phyloP scores from a whole-genome alignment of 1,140 invertebrate genomes.

The Orchesella cincta region DNA sequence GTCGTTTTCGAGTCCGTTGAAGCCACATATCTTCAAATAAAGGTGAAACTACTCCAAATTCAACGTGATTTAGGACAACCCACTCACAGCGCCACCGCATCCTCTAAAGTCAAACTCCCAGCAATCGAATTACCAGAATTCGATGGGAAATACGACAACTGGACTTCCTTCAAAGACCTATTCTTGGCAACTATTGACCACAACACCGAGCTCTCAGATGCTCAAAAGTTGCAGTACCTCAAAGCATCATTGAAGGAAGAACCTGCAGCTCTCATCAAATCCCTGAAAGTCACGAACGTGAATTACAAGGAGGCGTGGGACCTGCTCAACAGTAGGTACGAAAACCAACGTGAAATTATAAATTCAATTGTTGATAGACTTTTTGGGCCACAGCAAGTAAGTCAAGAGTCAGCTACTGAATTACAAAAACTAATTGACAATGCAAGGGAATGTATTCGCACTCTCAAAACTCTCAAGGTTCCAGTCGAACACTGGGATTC shows the following conservation, averaged over 20 bases:
- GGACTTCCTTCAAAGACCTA: slow-evolving; percentile 32
- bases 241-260: slow-evolving; percentile 26
- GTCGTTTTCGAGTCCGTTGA: too few relatives aligned
- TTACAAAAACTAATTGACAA: neutral
- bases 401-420: neutral
- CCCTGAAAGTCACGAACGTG: slow-evolving; percentile 43
- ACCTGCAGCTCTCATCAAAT: slow-evolving; percentile 29
- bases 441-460: neutral
- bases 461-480: neutral
- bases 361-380: neutral
- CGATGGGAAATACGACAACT: slow-evolving; percentile 11
- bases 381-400: neutral
- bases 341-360: slow-evolving; percentile 30
- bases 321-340: slow-evolving; percentile 51
- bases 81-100: too few relatives aligned
- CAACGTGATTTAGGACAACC: too few relatives aligned
- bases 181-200: neutral
- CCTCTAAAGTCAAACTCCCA: slow-evolving; percentile 1
- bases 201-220: neutral
- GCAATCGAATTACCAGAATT: slow-evolving; percentile 29
- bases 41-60: too few relatives aligned
- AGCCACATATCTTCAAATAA: too few relatives aligned
- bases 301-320: slow-evolving; percentile 53
- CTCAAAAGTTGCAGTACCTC: slow-evolving; percentile 48
- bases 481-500: slow-evolving; percentile 9